Evolutionary conservation across 2,113 vertebrate species (phyloP), one percentile per base, ranked within the genome.

Genomic region (Tinamus guttatus): DNA sequence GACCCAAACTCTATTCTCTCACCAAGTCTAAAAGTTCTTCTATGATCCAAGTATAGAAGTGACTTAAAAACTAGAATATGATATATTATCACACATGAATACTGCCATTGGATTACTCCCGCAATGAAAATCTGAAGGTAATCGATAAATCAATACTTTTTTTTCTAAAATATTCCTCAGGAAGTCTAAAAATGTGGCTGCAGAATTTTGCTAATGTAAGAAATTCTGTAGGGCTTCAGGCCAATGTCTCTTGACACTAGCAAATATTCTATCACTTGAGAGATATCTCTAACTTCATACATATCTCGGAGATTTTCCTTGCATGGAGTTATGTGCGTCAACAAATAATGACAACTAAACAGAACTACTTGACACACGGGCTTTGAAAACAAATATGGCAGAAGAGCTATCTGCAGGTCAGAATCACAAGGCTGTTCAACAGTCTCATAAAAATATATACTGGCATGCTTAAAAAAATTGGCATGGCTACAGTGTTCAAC

Each of bases 191-290:
- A 54, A 52, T 13, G 7, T 4, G 59, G 10, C 4, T 45, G 6
- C 1, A 5, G 6, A 7, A 21, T 82, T 87, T 95, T 79, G 47
- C 38, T 73, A 38, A 56, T 47, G 10, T 62, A 73, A 68, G 41
- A 94, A 79, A 87, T 47, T 64, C 81, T 87, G 78, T 41, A 87
- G 74, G 78, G 81, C 28, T 89, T 87, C 68, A 71, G 63, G 64
- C 6, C 92, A 88, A 88, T 59, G 7, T 11, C n/a, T 94, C 69
- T 63, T 84, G 40, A 75, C 85, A 62, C n/a, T 77, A 54, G 63
- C 30, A 84, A 83, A 88, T 40, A 41, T 24, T 75, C 21, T 32
- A 85, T 93, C 68, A 85, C 24, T 36, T 24, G 25, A 38, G 73
- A 95, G 10, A 69, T 78, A 52, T 11, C 18, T 13, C 74, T 68